A percentile compares a stretch with the other conserved stretches of the same genome.
These are phyloP conservation scores for Geodia barretti DNA, from an alignment of 37 sponge, comb jelly and placozoan genomes.

Conservation along the genomic window DNA sequence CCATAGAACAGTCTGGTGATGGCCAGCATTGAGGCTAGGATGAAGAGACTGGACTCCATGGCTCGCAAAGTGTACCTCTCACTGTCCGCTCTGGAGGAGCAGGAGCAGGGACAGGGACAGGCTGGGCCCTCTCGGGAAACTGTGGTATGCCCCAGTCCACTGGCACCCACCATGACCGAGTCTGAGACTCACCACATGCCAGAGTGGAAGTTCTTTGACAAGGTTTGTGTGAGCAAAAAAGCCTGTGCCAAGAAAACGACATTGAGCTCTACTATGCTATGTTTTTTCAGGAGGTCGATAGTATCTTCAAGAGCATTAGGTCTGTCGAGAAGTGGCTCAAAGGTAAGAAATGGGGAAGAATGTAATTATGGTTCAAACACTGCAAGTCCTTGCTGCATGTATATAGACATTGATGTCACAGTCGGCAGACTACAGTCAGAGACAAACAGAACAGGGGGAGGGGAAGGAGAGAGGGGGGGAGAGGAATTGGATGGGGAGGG, in stretches of 20 bases:
- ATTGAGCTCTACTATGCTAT: background rate
- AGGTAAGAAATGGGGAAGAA: too few species aligned
- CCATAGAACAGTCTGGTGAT: conserved; percentile 34
- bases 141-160: background rate
- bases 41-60: conserved; percentile 23
- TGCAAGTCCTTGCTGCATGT: too few species aligned
- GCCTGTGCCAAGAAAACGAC: too few species aligned
- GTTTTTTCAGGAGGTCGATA: conserved; percentile 19
- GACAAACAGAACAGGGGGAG: background rate
- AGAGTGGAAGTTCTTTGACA: conserved; percentile 53
- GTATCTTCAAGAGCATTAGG: conserved; percentile 36
- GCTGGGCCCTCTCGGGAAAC: too few species aligned
- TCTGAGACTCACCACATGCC: conserved; percentile 22
- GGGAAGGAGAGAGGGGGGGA: conserved; percentile 1
- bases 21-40: conserved; percentile 49
- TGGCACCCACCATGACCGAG: background rate
- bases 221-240: background rate
- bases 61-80: conserved; percentile 3
- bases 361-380: too few species aligned
- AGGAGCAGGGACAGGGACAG: background rate
- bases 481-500: background rate
- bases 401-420: background rate
- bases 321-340: conserved; percentile 43
- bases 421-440: background rate
- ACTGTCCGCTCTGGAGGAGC: background rate